These are phyloP conservation scores for Volucella zonaria DNA, from an alignment of 2,888 invertebrate genomes.

Conservation along the genomic window DNA sequence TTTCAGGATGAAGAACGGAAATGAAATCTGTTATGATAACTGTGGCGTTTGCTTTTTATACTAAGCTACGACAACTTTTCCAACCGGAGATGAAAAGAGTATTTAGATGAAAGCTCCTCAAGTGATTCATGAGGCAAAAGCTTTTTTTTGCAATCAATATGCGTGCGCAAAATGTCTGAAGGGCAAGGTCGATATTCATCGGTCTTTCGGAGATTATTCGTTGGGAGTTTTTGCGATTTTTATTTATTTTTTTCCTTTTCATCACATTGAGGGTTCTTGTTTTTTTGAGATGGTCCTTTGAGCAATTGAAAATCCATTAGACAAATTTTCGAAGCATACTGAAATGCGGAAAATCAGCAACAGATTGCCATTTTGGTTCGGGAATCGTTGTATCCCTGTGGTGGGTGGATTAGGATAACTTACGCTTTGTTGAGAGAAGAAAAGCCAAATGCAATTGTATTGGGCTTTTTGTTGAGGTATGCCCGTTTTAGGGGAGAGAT, in stretches of 20 bases:
- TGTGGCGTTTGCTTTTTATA: slow-evolving; percentile 62
- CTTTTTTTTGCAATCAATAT: slow-evolving; percentile 71
- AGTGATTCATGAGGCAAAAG: slow-evolving; percentile 60
- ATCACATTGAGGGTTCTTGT: not conserved
- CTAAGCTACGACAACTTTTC: slow-evolving; percentile 39
- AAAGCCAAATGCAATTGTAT: not conserved
- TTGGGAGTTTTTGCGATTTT: not conserved
- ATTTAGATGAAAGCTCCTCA: slow-evolving; percentile 17
- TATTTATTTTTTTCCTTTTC: slow-evolving; percentile 3
- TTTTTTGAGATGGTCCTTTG: slow-evolving; percentile 11
- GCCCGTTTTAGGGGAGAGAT: slow-evolving; percentile 16
- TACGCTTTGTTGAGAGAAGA: not conserved
- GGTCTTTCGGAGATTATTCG: not conserved
- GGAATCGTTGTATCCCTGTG: not conserved
- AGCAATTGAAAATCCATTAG: slow-evolving; percentile 11
- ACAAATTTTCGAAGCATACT: not conserved
- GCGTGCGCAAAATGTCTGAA: slow-evolving; percentile 74
- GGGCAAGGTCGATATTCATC: slow-evolving; percentile 70
- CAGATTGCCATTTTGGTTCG: slow-evolving; percentile 45
- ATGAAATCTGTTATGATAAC: slow-evolving; percentile 44
- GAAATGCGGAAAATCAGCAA: slow-evolving; percentile 47
- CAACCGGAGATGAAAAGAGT: slow-evolving; percentile 14
- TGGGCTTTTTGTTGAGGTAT: not conserved
- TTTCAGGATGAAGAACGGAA: slow-evolving; percentile 50
- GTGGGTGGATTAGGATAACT: slow-evolving; percentile 8